These are phyloP conservation scores for Lanius ludovicianus DNA, from an alignment of 2,113 vertebrate species.

Conservation along the genomic window DNA sequence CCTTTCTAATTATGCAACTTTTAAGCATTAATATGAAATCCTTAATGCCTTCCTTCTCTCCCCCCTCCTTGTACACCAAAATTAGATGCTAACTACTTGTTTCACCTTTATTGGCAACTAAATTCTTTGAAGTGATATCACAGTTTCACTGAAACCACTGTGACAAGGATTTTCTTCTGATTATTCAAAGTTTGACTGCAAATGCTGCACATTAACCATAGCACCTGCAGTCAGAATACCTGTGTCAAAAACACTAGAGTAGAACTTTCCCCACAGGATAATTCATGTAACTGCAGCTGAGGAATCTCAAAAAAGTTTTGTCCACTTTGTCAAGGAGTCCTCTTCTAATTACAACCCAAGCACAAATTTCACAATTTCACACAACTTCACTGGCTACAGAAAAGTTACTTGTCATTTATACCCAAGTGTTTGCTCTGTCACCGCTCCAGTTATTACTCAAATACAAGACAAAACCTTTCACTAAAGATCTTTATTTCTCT, in stretches of 20 bases:
- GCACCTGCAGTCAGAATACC: neutral
- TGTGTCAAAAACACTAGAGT: rapidly evolving
- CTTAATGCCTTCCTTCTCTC: neutral
- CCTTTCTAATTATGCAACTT: neutral
- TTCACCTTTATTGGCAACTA: neutral
- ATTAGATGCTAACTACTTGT: neutral
- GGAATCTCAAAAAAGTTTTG: neutral
- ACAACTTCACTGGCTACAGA: neutral
- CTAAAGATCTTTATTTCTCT: neutral
- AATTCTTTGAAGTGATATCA: neutral
- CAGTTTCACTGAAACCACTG: neutral
- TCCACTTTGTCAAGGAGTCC: neutral
- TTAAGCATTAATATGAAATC: neutral
- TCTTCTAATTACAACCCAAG: neutral
- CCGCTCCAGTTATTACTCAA: neutral
- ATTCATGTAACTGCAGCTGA: neutral
- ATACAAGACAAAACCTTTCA: neutral
- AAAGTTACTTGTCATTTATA: neutral
- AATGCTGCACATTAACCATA: neutral
- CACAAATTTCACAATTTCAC: too few species aligned
- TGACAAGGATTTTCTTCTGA: neutral
- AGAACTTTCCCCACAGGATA: neutral
- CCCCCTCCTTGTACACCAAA: neutral
- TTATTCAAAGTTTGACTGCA: neutral
- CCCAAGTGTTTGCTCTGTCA: neutral